Evolutionary conservation across 2,888 invertebrate species (phyloP).

Genomic region (Heliconius sara): DNA sequence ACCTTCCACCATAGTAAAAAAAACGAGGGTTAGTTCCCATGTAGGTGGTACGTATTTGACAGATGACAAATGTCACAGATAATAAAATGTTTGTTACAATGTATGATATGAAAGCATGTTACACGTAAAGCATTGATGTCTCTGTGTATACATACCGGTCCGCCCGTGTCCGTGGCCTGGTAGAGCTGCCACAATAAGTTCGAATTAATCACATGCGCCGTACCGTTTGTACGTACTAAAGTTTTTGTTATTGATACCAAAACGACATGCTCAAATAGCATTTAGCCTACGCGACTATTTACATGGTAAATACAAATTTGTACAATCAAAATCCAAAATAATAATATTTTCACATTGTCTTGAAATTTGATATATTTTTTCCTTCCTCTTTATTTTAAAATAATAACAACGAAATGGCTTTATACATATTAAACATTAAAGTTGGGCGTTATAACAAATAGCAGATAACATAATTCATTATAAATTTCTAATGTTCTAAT

Average conservation of each 20-base stretch:
- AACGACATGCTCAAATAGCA: neutral
- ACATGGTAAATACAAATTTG: neutral
- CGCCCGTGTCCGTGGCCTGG: slow-evolving; percentile 80
- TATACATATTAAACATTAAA: neutral
- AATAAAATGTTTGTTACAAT: slow-evolving; percentile 19
- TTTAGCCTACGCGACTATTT: neutral
- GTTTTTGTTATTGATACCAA: slow-evolving; percentile 31
- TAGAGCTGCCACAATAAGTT: slow-evolving; percentile 82
- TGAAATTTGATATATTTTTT: neutral
- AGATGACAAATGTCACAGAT: slow-evolving; percentile 20
- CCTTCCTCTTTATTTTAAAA: neutral
- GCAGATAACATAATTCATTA: too few relatives aligned
- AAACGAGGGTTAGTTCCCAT: neutral
- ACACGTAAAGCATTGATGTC: slow-evolving; percentile 45
- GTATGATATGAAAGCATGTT: slow-evolving; percentile 39
- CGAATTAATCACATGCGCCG: slow-evolving; percentile 74
- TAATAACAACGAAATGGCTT: neutral
- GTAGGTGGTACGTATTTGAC: slow-evolving; percentile 11
- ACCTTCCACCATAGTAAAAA: neutral
- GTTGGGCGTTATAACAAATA: too few relatives aligned
- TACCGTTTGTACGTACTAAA: slow-evolving; percentile 51
- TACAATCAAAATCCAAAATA: neutral
- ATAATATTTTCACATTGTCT: neutral
- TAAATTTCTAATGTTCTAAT: too few relatives aligned
- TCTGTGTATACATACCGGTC: slow-evolving; percentile 75